Percentiles rank a stretch among this genome's conserved stretches.
phyloP scores from a whole-genome alignment of 2,113 vertebrate species.

The Oreochromis aureus region DNA sequence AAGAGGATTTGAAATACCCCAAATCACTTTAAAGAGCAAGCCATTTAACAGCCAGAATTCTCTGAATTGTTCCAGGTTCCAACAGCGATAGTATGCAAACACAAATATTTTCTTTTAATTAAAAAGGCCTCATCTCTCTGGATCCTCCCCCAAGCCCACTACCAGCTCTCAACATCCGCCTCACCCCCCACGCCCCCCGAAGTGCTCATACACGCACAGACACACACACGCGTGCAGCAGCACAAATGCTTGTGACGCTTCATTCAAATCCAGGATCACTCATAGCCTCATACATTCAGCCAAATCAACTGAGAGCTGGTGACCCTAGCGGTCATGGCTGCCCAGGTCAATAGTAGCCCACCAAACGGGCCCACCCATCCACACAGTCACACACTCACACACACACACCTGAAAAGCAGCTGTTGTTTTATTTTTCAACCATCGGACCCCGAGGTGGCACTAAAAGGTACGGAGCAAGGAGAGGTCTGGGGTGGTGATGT shows the following conservation, averaged over 20 bases:
- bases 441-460: conserved; percentile 24
- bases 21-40: conserved; percentile 51
- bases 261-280: background rate
- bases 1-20: conserved; percentile 28
- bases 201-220: background rate
- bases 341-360: conserved; percentile 66
- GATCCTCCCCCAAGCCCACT: conserved; percentile 52
- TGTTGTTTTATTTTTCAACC: background rate
- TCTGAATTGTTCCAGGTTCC: conserved; percentile 50
- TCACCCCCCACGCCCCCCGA: background rate
- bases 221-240: background rate
- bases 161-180: background rate
- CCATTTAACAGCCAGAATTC: conserved; percentile 45
- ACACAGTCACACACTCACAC: background rate
- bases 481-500: background rate
- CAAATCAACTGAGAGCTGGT: conserved; percentile 53
- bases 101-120: conserved; percentile 77
- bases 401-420: background rate
- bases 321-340: conserved; percentile 66
- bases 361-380: background rate
- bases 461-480: conserved; percentile 8
- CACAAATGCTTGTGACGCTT: background rate
- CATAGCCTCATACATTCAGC: background rate
- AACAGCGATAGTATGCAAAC: conserved; percentile 50
- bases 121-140: conserved; percentile 59